Evolutionary conservation across 2,113 vertebrate genomes (phyloP), one percentile per base, ranked within the genome.

Genomic region (Zapornia atra): DNA sequence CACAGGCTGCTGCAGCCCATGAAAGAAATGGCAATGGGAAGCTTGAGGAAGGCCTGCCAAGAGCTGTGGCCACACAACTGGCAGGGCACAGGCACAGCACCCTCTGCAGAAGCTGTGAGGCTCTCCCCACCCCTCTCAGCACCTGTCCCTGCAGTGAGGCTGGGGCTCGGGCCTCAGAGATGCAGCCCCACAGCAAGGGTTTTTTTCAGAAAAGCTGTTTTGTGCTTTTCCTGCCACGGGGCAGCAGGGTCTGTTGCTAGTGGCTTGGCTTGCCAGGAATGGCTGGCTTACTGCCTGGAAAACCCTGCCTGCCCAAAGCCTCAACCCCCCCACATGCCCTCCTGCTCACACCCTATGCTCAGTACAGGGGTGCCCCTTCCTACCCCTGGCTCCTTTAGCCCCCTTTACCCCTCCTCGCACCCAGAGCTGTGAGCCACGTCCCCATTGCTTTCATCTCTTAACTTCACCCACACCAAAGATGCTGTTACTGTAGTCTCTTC

Each of bases 1-100:
- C 59, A 15, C 11, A 4, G 26, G 5, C 5, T 3, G 48, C 9
- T 8, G 42, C 1, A 19, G 20, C 8, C 15, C 2, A 1, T 29
- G 12, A 28, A 31, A 31, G 36, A 14, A 13, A 7, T 0, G 7
- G n/a, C 12, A 4, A 21, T 1, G 36, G 65, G 56, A 31, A 26
- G 4, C 7, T 5, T 40, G 4, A 20, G n/a, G 22, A 14, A 64
- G 36, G 12, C 14, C 26, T 6, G 34, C 21, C 3, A 19, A 6
- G 29, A 14, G 50, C 26, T 1, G 5, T 7, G 26, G 14, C 56
- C 25, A 21, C 12, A 2, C 0, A 6, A 33, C 40, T 10, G 40
- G 31, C 46, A 11, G 9, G 31, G 57, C 21, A 4, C 1, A 0
- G 13, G 33, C 46, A 28, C n/a, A 40, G 36, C 36, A 11, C 3